A percentile compares a stretch with the other conserved stretches of the same genome.
These are phyloP conservation scores for Prionace glauca DNA, from an alignment of 2,797 vertebrate species.

Conservation along the genomic window DNA sequence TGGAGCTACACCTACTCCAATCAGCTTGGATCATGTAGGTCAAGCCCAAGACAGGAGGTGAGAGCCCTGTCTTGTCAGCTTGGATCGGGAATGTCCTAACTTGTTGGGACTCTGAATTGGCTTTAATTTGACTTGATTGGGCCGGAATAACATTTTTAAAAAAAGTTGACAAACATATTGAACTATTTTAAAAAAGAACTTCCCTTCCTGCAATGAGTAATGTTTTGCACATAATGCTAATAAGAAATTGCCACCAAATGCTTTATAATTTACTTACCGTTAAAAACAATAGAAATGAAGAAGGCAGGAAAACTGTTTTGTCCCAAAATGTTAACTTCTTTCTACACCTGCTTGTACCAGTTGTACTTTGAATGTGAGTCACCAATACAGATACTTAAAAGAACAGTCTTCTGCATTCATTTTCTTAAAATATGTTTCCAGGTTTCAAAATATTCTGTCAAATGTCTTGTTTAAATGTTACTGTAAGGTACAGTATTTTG, in stretches of 20 bases:
- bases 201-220: not conserved
- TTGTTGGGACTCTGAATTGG: too few relatives aligned
- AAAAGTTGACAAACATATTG: not conserved
- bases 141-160: too few relatives aligned
- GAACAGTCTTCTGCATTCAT: not conserved
- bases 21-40: too few relatives aligned
- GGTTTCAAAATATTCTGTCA: not conserved
- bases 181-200: not conserved
- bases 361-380: not conserved
- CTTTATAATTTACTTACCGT: not conserved
- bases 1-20: too few relatives aligned
- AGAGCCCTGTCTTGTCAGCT: too few relatives aligned
- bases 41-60: too few relatives aligned
- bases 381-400: not conserved
- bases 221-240: not conserved
- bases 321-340: not conserved
- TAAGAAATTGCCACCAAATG: not conserved
- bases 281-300: conserved; percentile 11
- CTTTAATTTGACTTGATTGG: too few relatives aligned
- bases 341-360: not conserved
- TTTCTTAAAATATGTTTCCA: not conserved
- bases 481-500: not conserved
- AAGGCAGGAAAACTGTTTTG: not conserved
- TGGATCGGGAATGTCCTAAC: too few relatives aligned
- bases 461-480: not conserved